Base-by-base conservation (phyloP, 2,113 vertebrate genomes). In the Antennarius striatus region DNA sequence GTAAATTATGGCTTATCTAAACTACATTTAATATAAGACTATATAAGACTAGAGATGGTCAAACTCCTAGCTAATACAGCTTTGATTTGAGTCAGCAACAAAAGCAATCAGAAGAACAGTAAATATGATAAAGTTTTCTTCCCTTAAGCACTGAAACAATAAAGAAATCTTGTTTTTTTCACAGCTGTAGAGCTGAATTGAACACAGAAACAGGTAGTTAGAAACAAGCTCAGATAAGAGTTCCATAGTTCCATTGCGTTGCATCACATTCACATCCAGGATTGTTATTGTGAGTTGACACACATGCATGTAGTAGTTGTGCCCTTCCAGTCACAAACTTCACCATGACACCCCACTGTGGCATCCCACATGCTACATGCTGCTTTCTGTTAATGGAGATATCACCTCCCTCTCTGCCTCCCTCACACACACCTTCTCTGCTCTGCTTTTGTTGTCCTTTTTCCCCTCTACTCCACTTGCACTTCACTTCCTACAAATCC, bases 331-430 rank as follows among this genome's bases (percentile, higher is more conserved):
- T 82, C 81, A 84, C 75, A 80, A 59, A 16, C 65, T 66, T 73
- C 61, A 72, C 76, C 63, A 61, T 77, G 68, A 63, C 65, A 60
- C 69, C 60, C 68, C 76, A 51, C 73, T 3, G 0, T 55, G 48
- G 53, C 68, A 77, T 57, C 66, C 28, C 47, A 72, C 28, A 5
- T 22, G 22, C 64, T 29, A 73, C 85, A 60, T 66, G 79, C 79
- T 81, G 67, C 77, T 85, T 63, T 80, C 79, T 79, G 76, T 66
- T 86, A 80, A 90, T 87, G 81, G 81, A 88, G 81, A 87, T 88
- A 81, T 88, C 65, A 73, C 74, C 55, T 76, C 71, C 68, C 63
- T 51, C 68, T 56, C 50, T 51, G 45, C 56, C 42, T 56, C n/a
- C 32, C 39, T 30, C 56, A 17, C 16, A 51, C 16, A 10, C 16